phyloP scores from a whole-genome alignment of 2,888 invertebrate genomes.

The Corythucha ciliata region DNA sequence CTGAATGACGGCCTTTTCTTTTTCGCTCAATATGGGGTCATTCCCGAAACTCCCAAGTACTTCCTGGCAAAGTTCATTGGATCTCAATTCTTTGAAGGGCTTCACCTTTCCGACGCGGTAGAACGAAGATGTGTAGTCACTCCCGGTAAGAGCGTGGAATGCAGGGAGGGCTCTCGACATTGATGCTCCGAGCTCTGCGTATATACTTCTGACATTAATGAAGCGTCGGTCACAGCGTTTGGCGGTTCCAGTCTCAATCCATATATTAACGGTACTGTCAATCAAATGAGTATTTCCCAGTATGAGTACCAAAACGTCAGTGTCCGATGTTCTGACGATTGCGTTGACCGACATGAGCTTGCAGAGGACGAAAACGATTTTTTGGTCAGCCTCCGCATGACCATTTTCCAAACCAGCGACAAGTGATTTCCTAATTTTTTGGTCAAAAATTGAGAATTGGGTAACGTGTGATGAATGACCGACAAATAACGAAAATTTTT shows the following conservation, averaged over 20 bases:
- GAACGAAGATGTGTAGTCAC: slow-evolving; percentile 19
- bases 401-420: slow-evolving; percentile 23
- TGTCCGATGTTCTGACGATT: slow-evolving; percentile 13
- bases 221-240: not conserved
- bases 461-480: not conserved
- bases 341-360: slow-evolving; percentile 26
- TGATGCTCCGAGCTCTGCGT: not conserved
- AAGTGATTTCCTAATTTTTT: not conserved
- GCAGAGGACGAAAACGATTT: slow-evolving; percentile 31
- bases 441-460: not conserved
- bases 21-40: too few species aligned
- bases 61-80: not conserved
- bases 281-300: slow-evolving; percentile 15
- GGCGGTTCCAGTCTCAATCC: slow-evolving; percentile 11
- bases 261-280: not conserved
- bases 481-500: slow-evolving; percentile 36
- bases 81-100: slow-evolving; percentile 4
- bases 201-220: slow-evolving; percentile 8
- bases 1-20: too few species aligned
- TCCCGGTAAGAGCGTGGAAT: slow-evolving; percentile 17
- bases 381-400: slow-evolving; percentile 36
- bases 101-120: slow-evolving; percentile 14
- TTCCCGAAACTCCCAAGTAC: too few species aligned
- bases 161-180: slow-evolving; percentile 10
- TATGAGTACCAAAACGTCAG: slow-evolving; percentile 18